Base-by-base conservation (phyloP, 1,140 invertebrate genomes). In the Trichonephila inaurata region DNA sequence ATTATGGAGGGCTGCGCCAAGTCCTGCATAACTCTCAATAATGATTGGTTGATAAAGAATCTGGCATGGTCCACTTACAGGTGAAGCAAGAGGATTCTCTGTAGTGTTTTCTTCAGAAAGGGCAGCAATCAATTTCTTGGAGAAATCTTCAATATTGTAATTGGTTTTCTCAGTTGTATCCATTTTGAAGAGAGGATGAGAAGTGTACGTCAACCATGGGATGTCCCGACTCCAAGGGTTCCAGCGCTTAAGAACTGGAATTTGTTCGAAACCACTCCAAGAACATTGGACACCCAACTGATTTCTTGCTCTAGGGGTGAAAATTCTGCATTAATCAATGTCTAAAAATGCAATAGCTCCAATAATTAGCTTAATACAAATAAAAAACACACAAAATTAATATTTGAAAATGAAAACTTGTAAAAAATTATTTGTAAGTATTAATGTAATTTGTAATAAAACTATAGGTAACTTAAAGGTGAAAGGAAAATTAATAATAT, bases 211-310 rank as follows among this genome's bases (percentile, higher is more conserved):
- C 10, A 97, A 96, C 95, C 97, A 98, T 0, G 98, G 98, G 94
- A 98, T 97, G 86, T 97, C 97, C 93, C 97, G 97, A 94, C 97
- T 97, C 96, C 98, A 98, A 3, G 98, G 98, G 95, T 98, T 98
- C 98, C 98, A 98, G 94, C 97, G 97, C 94, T 97, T 97, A 90
- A 97, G 96, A 94, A 98, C 96, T 2, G 97, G 96, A 33, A 98
- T 95, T 2, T 97, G 97, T 95, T 97, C 96, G 0, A 97, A 97
- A 95, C 97, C 96, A 95, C 97, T 97, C 97, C 98, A 98, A 96
- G 97, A 97, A 51, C 98, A 95, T 91, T 98, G 96, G 19, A 98
- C 96, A 4, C 98, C 98, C 33, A 96, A 96, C 95, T 97, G 97
- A 95, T 97, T 97, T 77, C 97, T 96, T 94, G 95, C 95, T 33